Evolutionary conservation across 2,113 vertebrate species (phyloP).

Genomic region (Craseonycteris thonglongyai): DNA sequence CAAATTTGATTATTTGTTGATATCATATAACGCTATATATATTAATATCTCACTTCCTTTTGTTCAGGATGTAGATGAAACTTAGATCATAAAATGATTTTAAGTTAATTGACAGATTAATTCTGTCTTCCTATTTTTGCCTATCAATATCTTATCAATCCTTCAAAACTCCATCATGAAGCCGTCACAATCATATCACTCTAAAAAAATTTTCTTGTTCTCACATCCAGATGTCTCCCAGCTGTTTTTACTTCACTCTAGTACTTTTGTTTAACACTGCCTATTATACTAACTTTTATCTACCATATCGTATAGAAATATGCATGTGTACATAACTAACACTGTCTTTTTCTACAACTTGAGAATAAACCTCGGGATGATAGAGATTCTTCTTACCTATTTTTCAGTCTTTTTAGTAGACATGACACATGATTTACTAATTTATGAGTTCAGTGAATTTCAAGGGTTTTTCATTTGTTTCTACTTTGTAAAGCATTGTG

Average conservation of each 20-base stretch:
- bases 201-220: not conserved
- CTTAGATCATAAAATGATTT: not conserved
- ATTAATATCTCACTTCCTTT: not conserved
- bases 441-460: not conserved
- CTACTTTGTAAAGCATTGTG: not conserved
- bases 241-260: not conserved
- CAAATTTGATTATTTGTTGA: not conserved
- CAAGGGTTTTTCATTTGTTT: not conserved
- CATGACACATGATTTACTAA: not conserved
- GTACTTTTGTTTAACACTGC: not conserved
- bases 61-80: not conserved
- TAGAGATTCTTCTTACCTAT: not conserved
- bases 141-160: not conserved
- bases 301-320: not conserved
- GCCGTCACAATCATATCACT: not conserved
- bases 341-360: not conserved
- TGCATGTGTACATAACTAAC: not conserved
- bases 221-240: not conserved
- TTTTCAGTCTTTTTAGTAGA: not conserved
- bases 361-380: not conserved
- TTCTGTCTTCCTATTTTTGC: not conserved
- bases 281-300: not conserved
- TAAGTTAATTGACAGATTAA: not conserved
- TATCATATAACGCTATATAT: not conserved
- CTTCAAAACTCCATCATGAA: not conserved